These are phyloP conservation scores for Dolomedes plantarius DNA, from an alignment of 2,888 invertebrate genomes.

Conservation along the genomic window DNA sequence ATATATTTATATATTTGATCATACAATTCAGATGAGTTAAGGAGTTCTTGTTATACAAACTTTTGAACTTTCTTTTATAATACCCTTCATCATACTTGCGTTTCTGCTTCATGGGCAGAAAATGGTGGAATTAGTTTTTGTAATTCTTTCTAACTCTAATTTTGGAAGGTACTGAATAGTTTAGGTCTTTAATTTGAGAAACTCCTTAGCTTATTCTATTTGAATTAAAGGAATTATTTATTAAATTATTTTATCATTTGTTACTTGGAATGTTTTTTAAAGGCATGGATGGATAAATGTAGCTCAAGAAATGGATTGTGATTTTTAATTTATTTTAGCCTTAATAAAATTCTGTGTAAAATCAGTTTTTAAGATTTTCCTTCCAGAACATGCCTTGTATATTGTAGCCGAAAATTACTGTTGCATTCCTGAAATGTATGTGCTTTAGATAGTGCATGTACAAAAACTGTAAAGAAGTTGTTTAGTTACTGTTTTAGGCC, in stretches of 20 bases:
- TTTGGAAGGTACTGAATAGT: background rate
- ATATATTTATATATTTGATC: constrained; percentile 57
- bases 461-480: constrained; percentile 60
- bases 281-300: constrained; percentile 51
- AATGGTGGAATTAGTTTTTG: no score
- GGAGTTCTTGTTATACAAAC: constrained; percentile 23
- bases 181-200: background rate
- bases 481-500: constrained; percentile 60
- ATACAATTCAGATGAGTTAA: constrained; percentile 43
- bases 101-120: no score
- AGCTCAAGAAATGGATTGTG: constrained; percentile 41
- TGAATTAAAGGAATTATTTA: constrained; percentile 24
- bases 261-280: constrained; percentile 53
- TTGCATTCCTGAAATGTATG: constrained; percentile 64
- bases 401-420: constrained; percentile 48
- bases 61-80: background rate
- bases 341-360: background rate
- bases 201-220: background rate
- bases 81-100: no score
- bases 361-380: background rate
- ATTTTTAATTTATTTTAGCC: constrained; percentile 26
- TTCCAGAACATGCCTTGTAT: constrained; percentile 52
- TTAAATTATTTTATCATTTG: constrained; percentile 34
- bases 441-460: constrained; percentile 62
- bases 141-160: no score